Evolutionary conservation across 2,797 vertebrate species (phyloP).

Genomic region (Enteromius trimaculatus): DNA sequence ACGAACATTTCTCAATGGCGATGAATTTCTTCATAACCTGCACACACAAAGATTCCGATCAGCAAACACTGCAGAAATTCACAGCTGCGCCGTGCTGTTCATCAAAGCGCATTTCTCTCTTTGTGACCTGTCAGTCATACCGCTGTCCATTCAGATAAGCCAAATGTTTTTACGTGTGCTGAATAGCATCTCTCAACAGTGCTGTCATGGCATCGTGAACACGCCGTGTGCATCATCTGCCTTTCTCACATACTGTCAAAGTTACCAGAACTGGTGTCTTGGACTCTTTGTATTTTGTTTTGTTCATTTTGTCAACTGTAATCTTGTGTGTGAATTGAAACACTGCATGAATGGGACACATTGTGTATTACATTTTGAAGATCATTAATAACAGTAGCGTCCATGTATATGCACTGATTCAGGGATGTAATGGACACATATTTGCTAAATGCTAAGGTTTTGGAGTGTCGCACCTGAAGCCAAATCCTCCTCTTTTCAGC

Average conservation of each 20-base stretch:
- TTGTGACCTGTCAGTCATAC: constrained; percentile 53
- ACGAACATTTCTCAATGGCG: constrained; percentile 2
- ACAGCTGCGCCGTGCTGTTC: constrained; percentile 17
- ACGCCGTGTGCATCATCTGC: constrained; percentile 44
- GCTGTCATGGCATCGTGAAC: constrained; percentile 15
- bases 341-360: constrained; percentile 52
- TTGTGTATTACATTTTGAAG: constrained; percentile 17
- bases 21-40: constrained; percentile 32
- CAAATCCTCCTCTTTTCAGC: constrained; percentile 99
- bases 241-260: constrained; percentile 37
- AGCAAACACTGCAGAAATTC: constrained; percentile 37
- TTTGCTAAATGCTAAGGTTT: constrained; percentile 57
- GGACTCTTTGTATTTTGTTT: constrained; percentile 40
- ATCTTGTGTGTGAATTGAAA: constrained; percentile 21
- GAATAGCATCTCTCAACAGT: constrained; percentile 38
- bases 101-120: constrained; percentile 40
- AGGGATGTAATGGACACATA: constrained; percentile 39
- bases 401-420: constrained; percentile 6
- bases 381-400: constrained; percentile 1
- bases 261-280: constrained; percentile 36
- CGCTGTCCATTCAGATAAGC: constrained; percentile 40
- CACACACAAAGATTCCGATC: constrained; percentile 40
- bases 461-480: constrained; percentile 95
- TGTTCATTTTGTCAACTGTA: constrained; percentile 42
- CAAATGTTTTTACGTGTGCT: constrained; percentile 40